Base-by-base conservation (phyloP, 2,797 vertebrate genomes). In the Kryptopterus vitreolus region DNA sequence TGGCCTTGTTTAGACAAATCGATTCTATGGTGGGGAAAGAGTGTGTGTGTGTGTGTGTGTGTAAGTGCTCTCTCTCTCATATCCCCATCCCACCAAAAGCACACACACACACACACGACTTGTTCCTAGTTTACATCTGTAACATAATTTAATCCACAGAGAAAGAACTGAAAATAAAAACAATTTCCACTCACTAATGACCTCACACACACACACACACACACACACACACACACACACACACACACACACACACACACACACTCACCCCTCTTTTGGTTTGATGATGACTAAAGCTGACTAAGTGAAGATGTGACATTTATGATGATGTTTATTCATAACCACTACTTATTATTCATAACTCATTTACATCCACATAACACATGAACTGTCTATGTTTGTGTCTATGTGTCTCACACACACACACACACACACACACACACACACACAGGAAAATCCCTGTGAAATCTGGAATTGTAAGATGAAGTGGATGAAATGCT, bases 1-100 rank as follows among this genome's bases (percentile, higher is more conserved):
- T 77, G 50, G 69, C 33, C 18, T n/a, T 71, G 55, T 71, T 77
- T 77, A 72, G 66, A 72, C 12, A 59, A 33, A 82, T 82, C 59
- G 52, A 77, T 82, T 35, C 57, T 46, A 12, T n/a, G 22, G 18
- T 8, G 18, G 20, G 24, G 70, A 12, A 57, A 31, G 9, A 29
- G 48, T 50, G 48, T 50, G 50, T 15, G 35, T 2, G 65, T 46
- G 63, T 66, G 38, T 43, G 10, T 15, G 24, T 59, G 24, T 59
- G 52, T 73, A 57, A 38, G 70, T 73, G 70, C 52, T 31, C 16
- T 52, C 46, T 15, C 31, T 9, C 33, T 3, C 33, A n/a, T 35
- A 22, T 12, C 11, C 63, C 7, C 38, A 24, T 12, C n/a, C 65
- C 24, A 35, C 15, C 65, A 68, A 38, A 46, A 12, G 46, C 65